A percentile compares a stretch with the other conserved stretches of the same genome.
phyloP scores from a whole-genome alignment of 2,113 vertebrate species.

The Isurus oxyrinchus region DNA sequence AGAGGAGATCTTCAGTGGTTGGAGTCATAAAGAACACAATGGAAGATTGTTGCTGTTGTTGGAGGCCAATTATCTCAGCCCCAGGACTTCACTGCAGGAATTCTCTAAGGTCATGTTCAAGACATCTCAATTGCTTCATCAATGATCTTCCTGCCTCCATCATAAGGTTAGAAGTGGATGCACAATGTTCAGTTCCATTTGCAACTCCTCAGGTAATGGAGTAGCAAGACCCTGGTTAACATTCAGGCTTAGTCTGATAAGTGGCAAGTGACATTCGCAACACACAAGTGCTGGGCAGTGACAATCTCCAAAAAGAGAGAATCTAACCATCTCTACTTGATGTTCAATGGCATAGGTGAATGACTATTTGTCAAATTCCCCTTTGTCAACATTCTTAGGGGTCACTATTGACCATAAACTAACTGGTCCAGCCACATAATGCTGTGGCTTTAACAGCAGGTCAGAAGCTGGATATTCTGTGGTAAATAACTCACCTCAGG shows the following conservation, averaged over 20 bases:
- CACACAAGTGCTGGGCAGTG: not conserved
- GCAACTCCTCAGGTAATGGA: not conserved
- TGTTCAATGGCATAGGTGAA: not conserved
- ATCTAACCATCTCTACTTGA: not conserved
- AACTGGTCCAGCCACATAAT: not conserved
- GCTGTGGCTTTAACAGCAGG: not conserved
- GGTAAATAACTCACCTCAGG: no score
- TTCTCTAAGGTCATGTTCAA: not conserved
- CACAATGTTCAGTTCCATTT: not conserved
- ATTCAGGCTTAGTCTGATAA: no score
- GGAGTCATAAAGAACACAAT: not conserved
- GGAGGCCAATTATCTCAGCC: not conserved
- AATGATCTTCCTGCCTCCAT: not conserved
- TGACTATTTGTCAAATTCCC: not conserved
- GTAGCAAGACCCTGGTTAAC: not conserved
- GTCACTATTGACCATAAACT: not conserved
- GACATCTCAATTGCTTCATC: not conserved
- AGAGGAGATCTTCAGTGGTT: not conserved
- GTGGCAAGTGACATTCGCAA: not conserved
- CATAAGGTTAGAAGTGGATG: not conserved
- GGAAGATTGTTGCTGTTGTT: not conserved
- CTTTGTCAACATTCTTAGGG: not conserved
- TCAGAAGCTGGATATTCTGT: not conserved
- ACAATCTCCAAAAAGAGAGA: not conserved
- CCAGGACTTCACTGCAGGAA: not conserved